Conservation (phyloP, 2,113 vertebrate genomes). For the Aptenodytes patagonicus region DNA sequence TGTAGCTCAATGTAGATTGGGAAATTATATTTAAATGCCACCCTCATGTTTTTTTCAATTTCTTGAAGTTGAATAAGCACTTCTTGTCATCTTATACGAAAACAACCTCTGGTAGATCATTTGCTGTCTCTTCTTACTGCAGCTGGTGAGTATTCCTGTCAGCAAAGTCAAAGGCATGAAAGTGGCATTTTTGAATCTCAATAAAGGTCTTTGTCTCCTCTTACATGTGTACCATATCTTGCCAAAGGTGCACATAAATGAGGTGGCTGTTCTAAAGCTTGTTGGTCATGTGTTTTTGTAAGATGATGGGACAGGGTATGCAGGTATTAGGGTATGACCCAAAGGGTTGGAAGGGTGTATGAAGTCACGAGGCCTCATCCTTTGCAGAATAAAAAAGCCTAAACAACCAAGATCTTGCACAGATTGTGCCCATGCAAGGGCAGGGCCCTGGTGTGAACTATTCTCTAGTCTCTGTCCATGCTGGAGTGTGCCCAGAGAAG, state of each 20-base stretch:
- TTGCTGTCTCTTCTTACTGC: background rate
- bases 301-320: background rate
- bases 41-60: background rate
- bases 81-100: background rate
- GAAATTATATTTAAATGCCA: conserved; percentile 4
- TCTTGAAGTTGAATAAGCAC: background rate
- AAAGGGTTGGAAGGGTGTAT: background rate
- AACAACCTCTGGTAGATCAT: background rate
- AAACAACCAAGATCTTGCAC: background rate
- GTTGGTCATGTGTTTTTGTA: background rate
- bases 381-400: background rate
- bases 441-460: accelerated
- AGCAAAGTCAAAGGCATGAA: background rate
- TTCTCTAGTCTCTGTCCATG: background rate
- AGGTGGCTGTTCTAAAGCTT: background rate
- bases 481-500: no score
- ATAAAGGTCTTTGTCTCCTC: background rate
- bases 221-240: background rate
- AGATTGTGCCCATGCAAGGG: background rate
- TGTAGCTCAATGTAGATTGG: background rate
- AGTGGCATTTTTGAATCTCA: background rate
- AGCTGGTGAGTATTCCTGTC: background rate
- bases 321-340: background rate
- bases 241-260: background rate
- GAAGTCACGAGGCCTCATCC: background rate